Percentiles rank a stretch among this genome's conserved stretches.
Evolutionary conservation across 2,888 invertebrate species (phyloP).

Genomic region (Timema cristinae): DNA sequence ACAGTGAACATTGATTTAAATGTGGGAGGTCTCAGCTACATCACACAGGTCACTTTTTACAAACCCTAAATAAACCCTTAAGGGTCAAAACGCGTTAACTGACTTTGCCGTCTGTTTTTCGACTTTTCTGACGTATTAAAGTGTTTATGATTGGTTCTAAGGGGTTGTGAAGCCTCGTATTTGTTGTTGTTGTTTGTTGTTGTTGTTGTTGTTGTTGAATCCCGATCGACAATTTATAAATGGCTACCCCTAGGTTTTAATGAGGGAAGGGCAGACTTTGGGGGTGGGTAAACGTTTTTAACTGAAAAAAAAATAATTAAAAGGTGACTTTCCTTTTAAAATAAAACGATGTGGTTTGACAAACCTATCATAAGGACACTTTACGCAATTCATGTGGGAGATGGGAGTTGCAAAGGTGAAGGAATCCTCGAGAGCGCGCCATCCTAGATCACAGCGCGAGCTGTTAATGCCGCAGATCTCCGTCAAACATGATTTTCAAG

Average conservation of each 20-base stretch:
- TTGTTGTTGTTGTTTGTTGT: no score
- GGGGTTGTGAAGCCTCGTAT: background rate
- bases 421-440: background rate
- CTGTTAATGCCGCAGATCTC: no score
- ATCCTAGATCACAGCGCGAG: no score
- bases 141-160: background rate
- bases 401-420: background rate
- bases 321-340: background rate
- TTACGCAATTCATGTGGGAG: background rate
- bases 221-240: background rate
- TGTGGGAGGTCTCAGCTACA: background rate
- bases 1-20: background rate
- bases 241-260: background rate
- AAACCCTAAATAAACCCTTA: slow-evolving; percentile 6
- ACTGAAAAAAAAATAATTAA: background rate
- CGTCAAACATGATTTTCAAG: no score
- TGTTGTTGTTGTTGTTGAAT: no score
- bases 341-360: slow-evolving; percentile 1
- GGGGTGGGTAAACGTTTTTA: background rate
- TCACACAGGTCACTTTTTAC: background rate
- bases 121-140: background rate
- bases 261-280: background rate
- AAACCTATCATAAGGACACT: background rate
- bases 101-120: background rate
- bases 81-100: background rate